A percentile compares a stretch with the other conserved stretches of the same genome.
Evolutionary conservation across 2,113 vertebrate species (phyloP).

Genomic region (Aplodontia rufa): DNA sequence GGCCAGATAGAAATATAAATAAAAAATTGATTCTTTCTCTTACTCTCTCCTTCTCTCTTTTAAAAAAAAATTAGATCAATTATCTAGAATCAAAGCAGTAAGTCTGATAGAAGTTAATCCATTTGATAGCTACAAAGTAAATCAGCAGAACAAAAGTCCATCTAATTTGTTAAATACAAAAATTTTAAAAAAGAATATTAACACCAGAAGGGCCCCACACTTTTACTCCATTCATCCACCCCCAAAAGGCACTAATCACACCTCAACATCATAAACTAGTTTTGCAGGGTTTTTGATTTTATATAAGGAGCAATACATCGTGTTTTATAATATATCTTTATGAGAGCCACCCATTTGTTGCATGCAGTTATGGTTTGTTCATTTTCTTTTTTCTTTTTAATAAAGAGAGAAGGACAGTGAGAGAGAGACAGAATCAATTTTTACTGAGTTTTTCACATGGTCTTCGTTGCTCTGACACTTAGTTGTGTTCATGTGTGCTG

Average conservation of each 20-base stretch:
- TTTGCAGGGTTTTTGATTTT: not conserved
- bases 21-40: too few relatives aligned
- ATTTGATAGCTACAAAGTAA: not conserved
- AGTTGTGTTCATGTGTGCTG: too few relatives aligned
- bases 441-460: too few relatives aligned
- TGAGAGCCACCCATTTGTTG: not conserved
- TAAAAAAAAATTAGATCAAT: too few relatives aligned
- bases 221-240: not conserved
- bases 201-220: not conserved
- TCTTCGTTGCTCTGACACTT: too few relatives aligned
- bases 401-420: too few relatives aligned
- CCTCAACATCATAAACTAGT: not conserved
- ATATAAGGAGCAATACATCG: not conserved
- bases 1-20: too few relatives aligned
- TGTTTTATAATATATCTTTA: not conserved
- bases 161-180: too few relatives aligned
- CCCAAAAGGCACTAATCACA: not conserved
- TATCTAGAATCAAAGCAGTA: not conserved
- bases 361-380: not conserved
- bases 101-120: not conserved
- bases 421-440: too few relatives aligned
- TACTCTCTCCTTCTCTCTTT: too few relatives aligned
- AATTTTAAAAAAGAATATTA: not conserved
- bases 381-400: too few relatives aligned
- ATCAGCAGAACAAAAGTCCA: not conserved